Conservation (phyloP, 23 tunicate genomes). For the Botrylloides violaceus region DNA sequence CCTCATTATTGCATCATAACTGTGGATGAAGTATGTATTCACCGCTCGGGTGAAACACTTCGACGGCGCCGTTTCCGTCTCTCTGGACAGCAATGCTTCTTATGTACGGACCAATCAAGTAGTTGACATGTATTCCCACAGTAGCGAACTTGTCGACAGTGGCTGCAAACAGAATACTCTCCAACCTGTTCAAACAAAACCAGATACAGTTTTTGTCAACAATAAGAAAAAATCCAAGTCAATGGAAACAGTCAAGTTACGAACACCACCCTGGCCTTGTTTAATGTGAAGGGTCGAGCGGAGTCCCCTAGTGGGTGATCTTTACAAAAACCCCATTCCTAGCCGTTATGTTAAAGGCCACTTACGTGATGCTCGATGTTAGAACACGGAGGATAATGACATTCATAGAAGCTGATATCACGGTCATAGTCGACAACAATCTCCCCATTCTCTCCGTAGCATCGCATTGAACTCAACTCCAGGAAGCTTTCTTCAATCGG, state of each 20-base stretch:
- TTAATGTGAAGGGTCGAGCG: too few relatives aligned
- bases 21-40: background rate
- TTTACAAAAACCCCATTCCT: too few relatives aligned
- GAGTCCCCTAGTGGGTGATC: too few relatives aligned
- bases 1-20: background rate
- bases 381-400: conserved; percentile 32
- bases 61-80: conserved; percentile 13
- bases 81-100: conserved; percentile 31
- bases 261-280: too few relatives aligned
- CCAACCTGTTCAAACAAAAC: too few relatives aligned
- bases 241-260: background rate
- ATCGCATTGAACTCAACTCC: conserved; percentile 6
- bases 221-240: background rate
- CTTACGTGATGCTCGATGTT: conserved; percentile 30
- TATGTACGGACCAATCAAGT: conserved; percentile 37
- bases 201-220: too few relatives aligned
- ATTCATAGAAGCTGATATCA: conserved; percentile 23
- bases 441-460: conserved; percentile 18
- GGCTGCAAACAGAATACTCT: conserved; percentile 36
- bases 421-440: conserved; percentile 7
- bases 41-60: conserved; percentile 12
- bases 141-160: conserved; percentile 26
- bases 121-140: conserved; percentile 40
- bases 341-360: background rate
- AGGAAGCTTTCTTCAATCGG: conserved; percentile 26